Percentiles rank a stretch among this genome's conserved stretches.
phyloP scores from a whole-genome alignment of 2,113 vertebrate species.

The Eretmochelys imbricata region DNA sequence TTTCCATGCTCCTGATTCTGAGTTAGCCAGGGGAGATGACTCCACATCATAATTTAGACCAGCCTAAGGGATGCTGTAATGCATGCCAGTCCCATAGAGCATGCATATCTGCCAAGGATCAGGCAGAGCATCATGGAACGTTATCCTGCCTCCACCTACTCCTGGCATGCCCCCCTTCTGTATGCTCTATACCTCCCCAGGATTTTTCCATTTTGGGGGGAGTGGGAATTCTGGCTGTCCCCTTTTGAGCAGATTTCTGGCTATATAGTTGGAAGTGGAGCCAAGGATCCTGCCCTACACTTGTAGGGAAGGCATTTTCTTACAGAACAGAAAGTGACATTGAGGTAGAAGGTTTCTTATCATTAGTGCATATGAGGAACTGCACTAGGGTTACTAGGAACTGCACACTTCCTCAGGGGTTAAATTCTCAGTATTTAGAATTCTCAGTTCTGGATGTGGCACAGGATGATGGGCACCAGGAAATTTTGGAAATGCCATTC shows the following conservation, averaged over 20 bases:
- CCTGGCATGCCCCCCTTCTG: not conserved
- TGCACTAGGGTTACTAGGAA: not conserved
- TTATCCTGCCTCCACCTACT: not conserved
- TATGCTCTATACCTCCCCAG: not conserved
- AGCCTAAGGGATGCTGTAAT: not conserved
- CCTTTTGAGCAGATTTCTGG: not conserved
- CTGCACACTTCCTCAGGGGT: not conserved
- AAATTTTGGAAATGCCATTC: not conserved
- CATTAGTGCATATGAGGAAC: not conserved
- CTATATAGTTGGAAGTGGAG: not conserved
- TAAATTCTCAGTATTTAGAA: not conserved
- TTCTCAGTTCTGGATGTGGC: not conserved
- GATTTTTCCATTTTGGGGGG: not conserved
- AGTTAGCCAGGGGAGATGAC: not conserved
- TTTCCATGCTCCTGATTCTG: not conserved
- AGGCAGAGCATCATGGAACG: not conserved
- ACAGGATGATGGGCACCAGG: not conserved
- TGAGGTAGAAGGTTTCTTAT: not conserved
- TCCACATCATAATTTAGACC: not conserved
- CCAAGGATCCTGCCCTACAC: not conserved
- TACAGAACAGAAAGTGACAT: not conserved
- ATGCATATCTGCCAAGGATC: not conserved
- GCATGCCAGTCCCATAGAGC: not conserved
- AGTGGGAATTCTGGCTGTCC: not conserved
- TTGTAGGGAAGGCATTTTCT: not conserved